Conservation (phyloP, 1,140 invertebrate genomes). For the Asbolus verrucosus region DNA sequence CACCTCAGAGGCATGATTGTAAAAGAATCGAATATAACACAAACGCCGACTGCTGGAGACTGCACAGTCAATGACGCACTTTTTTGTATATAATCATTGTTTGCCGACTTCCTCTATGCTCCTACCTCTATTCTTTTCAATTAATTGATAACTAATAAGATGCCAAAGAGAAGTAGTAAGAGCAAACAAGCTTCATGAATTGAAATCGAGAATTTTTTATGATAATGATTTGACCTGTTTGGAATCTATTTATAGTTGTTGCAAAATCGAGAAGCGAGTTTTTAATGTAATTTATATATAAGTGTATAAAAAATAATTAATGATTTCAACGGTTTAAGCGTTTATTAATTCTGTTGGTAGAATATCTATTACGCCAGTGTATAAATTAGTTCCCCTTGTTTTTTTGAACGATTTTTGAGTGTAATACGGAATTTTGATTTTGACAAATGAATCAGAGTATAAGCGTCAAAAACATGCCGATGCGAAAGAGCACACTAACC, state of each 20-base stretch:
- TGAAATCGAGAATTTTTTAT: constrained; percentile 26
- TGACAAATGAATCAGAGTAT: too few relatives aligned
- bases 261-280: constrained; percentile 17
- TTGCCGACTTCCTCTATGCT: neutral
- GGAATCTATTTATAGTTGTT: constrained; percentile 31
- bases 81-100: constrained; percentile 20
- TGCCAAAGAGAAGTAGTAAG: constrained; percentile 3
- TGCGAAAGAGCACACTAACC: too few relatives aligned
- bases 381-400: too few relatives aligned
- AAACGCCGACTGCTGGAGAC: too few relatives aligned
- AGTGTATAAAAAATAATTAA: constrained; percentile 29
- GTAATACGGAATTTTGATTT: too few relatives aligned
- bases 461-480: too few relatives aligned
- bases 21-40: constrained; percentile 19
- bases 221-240: constrained; percentile 35
- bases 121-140: neutral
- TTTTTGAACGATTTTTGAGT: too few relatives aligned
- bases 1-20: constrained; percentile 32
- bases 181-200: constrained; percentile 5
- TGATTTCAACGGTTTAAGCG: constrained; percentile 6
- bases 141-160: constrained; percentile 7
- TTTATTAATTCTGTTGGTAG: constrained; percentile 9
- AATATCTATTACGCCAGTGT: constrained; percentile 4
- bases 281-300: constrained; percentile 32
- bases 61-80: too few relatives aligned